Base-by-base conservation (phyloP, 53 echinoderm and acorn worm species). In the Echinarachnius parma region DNA sequence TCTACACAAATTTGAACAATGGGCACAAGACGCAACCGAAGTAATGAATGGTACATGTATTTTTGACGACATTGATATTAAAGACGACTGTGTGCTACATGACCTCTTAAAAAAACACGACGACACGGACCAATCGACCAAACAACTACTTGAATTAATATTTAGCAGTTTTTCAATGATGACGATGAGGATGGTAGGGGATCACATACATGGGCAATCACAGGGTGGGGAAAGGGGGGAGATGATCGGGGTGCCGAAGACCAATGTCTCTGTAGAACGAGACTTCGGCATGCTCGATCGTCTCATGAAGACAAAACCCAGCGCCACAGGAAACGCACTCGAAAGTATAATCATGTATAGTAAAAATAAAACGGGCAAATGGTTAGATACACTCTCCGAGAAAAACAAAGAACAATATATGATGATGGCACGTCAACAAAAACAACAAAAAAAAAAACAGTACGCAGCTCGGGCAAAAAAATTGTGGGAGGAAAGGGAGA, bases 331-430 rank as follows among this genome's bases (percentile, higher is more conserved):
- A 10, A 22, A 33, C 16, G 72, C 74, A 1, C 27, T 81, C 11
- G 86, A 86, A 25, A 65, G 76, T 3, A 47, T 86, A 28, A 77
- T 86, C 15, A 77, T 86, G 81, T 75, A 69, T 34, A 54, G 28
- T 31, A 76, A 66, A 26, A 86, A 81, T 60, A 39, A 81, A 34
- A 77, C 77, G 58, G 27, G 52, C 16, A 34, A 61, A 19, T 86
- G 81, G 86, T 42, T 58, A 5, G 54, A 57, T 8, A 26, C 8
- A 3, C 20, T 80, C 28, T 16, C 9, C 25, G 34, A 13, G 16
- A 49, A 47, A 8, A 60, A 77, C n/a, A 59, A 47, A 11, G 64
- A 46, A 15, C 48, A 31, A 36, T 80, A 20, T 22, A 46, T 81
- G 52, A 23, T 33, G 46, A 39, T 65, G 16, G 81, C 81, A n/a